These are phyloP conservation scores for Coelinius sp. DNA, from an alignment of 2,888 invertebrate species.

Conservation along the genomic window DNA sequence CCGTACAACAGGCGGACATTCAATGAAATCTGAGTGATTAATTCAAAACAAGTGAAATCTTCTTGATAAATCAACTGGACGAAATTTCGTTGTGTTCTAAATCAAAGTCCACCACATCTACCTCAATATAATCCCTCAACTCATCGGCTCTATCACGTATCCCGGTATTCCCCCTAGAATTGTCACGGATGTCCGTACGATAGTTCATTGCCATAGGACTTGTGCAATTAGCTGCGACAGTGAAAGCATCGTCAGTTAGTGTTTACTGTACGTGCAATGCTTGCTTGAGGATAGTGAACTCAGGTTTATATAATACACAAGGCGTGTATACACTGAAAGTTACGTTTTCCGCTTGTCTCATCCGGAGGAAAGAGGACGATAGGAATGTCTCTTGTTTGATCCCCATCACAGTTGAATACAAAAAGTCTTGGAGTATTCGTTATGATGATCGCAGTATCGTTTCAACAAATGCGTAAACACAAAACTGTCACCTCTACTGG, in stretches of 20 bases:
- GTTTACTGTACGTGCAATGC: conserved; percentile 47
- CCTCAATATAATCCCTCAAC: conserved; percentile 1
- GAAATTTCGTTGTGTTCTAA: not conserved
- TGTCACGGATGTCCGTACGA: conserved; percentile 33
- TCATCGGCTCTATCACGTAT: conserved; percentile 13
- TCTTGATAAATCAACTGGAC: not conserved
- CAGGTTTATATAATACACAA: not conserved
- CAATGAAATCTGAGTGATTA: not conserved
- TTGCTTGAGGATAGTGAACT: conserved; percentile 32
- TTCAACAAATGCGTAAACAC: conserved; percentile 1
- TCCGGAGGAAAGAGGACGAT: not conserved
- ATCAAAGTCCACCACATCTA: not conserved
- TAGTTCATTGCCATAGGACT: conserved; percentile 31
- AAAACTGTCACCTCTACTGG: conserved; percentile 18
- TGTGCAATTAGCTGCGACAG: conserved; percentile 42
- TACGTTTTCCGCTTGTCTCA: conserved; percentile 32
- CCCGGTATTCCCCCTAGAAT: not conserved
- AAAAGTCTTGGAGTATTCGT: not conserved
- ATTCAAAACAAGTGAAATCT: not conserved
- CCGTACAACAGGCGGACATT: not conserved
- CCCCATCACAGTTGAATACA: not conserved
- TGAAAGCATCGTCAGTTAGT: conserved; percentile 31
- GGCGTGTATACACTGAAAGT: conserved; percentile 16
- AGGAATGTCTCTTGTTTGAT: not conserved
- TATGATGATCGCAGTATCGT: not conserved